Evolutionary conservation across 2,113 vertebrate species (phyloP).

Genomic region (Sialia sialis): DNA sequence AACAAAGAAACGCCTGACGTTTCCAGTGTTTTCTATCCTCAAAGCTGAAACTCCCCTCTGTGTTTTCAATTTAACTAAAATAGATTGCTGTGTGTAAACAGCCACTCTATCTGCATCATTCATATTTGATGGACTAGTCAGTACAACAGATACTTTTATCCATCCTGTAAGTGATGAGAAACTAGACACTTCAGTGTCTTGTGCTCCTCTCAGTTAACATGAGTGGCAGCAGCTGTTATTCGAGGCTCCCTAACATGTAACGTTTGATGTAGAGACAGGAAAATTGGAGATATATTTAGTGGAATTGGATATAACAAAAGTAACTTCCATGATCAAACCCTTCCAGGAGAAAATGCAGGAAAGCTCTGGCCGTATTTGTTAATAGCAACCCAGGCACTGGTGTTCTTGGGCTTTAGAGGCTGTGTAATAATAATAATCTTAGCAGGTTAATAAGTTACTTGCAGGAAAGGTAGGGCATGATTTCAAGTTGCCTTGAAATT

Average conservation of each 20-base stretch:
- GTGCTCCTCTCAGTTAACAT: slow-evolving; percentile 66
- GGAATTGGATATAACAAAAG: neutral
- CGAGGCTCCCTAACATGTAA: slow-evolving; percentile 20
- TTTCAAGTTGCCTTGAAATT: neutral
- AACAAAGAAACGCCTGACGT: neutral
- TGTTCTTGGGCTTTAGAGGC: neutral
- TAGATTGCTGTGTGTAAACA: slow-evolving; percentile 73
- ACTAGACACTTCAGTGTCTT: slow-evolving; percentile 71
- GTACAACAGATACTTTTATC: slow-evolving; percentile 72
- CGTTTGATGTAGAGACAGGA: slow-evolving; percentile 4
- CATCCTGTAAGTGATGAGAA: slow-evolving; percentile 52
- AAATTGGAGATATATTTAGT: neutral
- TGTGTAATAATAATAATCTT: neutral
- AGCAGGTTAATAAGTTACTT: neutral
- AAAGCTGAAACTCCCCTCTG: slow-evolving; percentile 24
- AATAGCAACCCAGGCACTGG: neutral
- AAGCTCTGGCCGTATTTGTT: neutral
- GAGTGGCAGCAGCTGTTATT: slow-evolving; percentile 57
- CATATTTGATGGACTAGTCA: slow-evolving; percentile 84
- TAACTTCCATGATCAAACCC: neutral
- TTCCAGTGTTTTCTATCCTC: slow-evolving; percentile 20
- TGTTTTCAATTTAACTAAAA: slow-evolving; percentile 71
- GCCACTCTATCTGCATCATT: slow-evolving; percentile 77
- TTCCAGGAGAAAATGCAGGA: neutral
- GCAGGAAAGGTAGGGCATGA: neutral